These are phyloP conservation scores for Circaetus cinerascens DNA, from an alignment of 2,113 vertebrate species.

Conservation along the genomic window DNA sequence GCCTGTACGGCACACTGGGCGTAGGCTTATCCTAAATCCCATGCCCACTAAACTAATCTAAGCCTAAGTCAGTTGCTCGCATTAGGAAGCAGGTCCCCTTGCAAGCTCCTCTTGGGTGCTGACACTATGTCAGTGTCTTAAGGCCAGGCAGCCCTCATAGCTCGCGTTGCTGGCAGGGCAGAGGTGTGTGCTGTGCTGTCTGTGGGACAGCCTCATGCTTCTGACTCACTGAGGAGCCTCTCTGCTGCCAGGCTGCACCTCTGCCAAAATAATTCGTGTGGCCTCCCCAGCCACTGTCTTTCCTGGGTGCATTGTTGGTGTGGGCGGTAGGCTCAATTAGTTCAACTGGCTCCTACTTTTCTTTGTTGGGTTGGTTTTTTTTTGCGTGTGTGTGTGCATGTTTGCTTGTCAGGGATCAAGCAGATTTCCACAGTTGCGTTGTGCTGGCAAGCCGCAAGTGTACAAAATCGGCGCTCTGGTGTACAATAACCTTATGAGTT, in stretches of 20 bases:
- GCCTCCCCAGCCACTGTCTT: neutral
- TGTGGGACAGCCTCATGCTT: neutral
- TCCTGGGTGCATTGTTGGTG: accelerated
- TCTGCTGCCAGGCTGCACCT: neutral
- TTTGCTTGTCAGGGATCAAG: neutral
- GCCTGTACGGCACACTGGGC: accelerated
- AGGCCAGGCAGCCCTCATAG: neutral
- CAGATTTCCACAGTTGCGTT: neutral
- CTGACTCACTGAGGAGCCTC: neutral
- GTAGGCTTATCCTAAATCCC: neutral
- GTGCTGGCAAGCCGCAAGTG: accelerated
- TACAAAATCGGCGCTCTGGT: neutral
- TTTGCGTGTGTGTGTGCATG: neutral
- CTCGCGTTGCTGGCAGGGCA: neutral
- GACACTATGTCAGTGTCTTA: accelerated
- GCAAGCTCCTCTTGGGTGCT: accelerated
- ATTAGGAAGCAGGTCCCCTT: neutral
- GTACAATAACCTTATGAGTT: neutral
- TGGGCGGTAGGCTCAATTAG: neutral
- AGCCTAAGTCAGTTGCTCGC: accelerated
- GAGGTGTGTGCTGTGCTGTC: neutral
- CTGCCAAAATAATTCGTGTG: neutral
- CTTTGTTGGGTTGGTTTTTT: too few species aligned
- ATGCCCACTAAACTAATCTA: too few species aligned
- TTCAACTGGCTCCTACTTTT: neutral